Percentiles rank a stretch among this genome's conserved stretches.
phyloP scores from a whole-genome alignment of 1,140 invertebrate species.

The Helicoverpa armigera region DNA sequence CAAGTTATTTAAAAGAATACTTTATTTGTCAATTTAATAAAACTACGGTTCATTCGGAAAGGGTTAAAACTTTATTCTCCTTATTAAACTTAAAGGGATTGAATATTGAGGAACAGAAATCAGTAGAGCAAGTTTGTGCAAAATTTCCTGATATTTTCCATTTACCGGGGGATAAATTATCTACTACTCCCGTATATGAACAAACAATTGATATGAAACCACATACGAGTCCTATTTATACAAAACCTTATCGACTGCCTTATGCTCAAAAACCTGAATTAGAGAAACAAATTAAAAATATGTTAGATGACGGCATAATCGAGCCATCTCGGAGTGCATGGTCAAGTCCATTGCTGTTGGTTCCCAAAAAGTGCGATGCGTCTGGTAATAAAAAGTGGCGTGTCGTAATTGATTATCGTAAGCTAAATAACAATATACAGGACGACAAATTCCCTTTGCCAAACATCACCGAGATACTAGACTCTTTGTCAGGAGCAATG shows the following conservation, averaged over 20 bases:
- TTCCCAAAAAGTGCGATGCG: too few species aligned
- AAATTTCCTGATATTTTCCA: constrained; percentile 16
- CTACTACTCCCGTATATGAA: background rate
- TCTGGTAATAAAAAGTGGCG: too few species aligned
- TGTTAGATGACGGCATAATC: too few species aligned
- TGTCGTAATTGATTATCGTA: background rate
- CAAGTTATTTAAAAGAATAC: background rate
- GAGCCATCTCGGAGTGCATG: too few species aligned
- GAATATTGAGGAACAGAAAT: background rate
- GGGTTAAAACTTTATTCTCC: background rate
- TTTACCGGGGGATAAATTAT: too few species aligned
- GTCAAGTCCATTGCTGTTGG: too few species aligned
- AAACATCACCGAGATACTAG: too few species aligned
- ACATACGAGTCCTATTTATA: background rate
- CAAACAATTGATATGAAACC: background rate
- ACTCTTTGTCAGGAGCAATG: too few species aligned
- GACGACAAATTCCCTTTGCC: too few species aligned
- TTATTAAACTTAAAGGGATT: background rate
- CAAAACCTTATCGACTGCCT: background rate
- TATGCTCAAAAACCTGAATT: background rate
- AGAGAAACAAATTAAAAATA: background rate
- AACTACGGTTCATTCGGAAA: background rate
- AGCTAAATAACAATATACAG: background rate
- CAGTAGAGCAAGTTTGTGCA: background rate
- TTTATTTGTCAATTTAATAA: background rate